These are phyloP conservation scores for Arctia plantaginis DNA, from an alignment of 2,888 invertebrate genomes.

Conservation along the genomic window DNA sequence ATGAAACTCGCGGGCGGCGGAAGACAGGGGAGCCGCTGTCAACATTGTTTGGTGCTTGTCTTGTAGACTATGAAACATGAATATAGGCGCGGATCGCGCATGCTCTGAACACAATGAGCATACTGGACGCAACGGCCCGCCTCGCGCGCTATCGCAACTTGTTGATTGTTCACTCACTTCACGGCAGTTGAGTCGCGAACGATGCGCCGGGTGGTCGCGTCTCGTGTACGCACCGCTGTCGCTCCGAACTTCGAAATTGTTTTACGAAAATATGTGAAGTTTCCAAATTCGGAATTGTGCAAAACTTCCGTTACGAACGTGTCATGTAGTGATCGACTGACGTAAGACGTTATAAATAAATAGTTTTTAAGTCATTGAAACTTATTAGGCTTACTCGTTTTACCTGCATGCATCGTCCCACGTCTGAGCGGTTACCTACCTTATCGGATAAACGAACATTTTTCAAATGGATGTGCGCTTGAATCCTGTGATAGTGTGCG, in stretches of 20 bases:
- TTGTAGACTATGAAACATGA: slow-evolving; percentile 66
- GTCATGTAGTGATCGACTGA: slow-evolving; percentile 69
- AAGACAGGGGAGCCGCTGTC: slow-evolving; percentile 53
- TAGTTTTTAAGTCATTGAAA: slow-evolving; percentile 83
- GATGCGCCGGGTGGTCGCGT: slow-evolving; percentile 81
- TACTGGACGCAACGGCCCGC: slow-evolving; percentile 68
- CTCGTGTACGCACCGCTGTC: slow-evolving; percentile 66
- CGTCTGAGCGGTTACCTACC: slow-evolving; percentile 81
- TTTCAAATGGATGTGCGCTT: slow-evolving; percentile 86
- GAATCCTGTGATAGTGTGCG: slow-evolving; percentile 83
- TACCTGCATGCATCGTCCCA: slow-evolving; percentile 84
- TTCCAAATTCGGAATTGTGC: slow-evolving; percentile 73
- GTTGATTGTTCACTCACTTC: slow-evolving; percentile 85
- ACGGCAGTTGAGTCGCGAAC: slow-evolving; percentile 78
- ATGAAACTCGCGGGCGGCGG: slow-evolving; percentile 30
- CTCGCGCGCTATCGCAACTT: slow-evolving; percentile 79
- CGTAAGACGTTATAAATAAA: slow-evolving; percentile 66
- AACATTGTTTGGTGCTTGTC: slow-evolving; percentile 61
- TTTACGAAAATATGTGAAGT: slow-evolving; percentile 85
- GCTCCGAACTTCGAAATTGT: slow-evolving; percentile 81
- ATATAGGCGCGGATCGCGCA: slow-evolving; percentile 78
- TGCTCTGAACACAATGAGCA: slow-evolving; percentile 66
- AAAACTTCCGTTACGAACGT: slow-evolving; percentile 69
- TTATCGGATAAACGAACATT: slow-evolving; percentile 85
- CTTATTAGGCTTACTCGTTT: slow-evolving; percentile 82